phyloP scores from a whole-genome alignment of 2,113 vertebrate species.

The Clinocottus analis region DNA sequence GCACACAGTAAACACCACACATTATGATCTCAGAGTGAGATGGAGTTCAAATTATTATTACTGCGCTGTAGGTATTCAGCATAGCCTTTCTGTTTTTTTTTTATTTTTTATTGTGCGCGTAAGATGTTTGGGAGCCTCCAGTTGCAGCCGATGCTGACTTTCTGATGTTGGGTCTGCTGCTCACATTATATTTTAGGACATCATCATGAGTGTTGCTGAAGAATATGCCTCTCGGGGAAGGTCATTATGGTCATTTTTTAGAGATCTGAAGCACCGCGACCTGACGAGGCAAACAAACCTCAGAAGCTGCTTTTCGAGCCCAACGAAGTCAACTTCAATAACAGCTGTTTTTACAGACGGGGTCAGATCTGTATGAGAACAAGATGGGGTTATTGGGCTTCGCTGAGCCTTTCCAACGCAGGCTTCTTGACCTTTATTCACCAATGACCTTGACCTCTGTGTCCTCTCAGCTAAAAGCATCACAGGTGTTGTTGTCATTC shows the following conservation, averaged over 20 bases:
- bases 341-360: constrained; percentile 14
- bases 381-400: neutral
- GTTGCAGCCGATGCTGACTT: constrained; percentile 3
- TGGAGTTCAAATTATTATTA: neutral
- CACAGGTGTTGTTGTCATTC: neutral
- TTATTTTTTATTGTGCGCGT: constrained; percentile 6
- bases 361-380: neutral
- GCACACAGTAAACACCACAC: neutral
- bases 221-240: constrained; percentile 27
- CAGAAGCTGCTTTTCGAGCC: constrained; percentile 43
- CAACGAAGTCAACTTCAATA: constrained; percentile 38
- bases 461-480: neutral
- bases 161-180: constrained; percentile 6
- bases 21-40: neutral
- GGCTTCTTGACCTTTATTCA: constrained; percentile 7
- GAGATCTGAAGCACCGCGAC: constrained; percentile 15
- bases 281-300: constrained; percentile 15
- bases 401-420: constrained; percentile 1
- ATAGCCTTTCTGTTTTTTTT: constrained; percentile 3
- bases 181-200: constrained; percentile 30
- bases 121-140: constrained; percentile 1
- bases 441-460: neutral
- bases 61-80: neutral
- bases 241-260: constrained; percentile 43
- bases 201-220: constrained; percentile 13